Percentiles rank a stretch among this genome's conserved stretches.
Evolutionary conservation across 2,797 vertebrate genomes (phyloP).

Genomic region (Protonibea diacanthus): DNA sequence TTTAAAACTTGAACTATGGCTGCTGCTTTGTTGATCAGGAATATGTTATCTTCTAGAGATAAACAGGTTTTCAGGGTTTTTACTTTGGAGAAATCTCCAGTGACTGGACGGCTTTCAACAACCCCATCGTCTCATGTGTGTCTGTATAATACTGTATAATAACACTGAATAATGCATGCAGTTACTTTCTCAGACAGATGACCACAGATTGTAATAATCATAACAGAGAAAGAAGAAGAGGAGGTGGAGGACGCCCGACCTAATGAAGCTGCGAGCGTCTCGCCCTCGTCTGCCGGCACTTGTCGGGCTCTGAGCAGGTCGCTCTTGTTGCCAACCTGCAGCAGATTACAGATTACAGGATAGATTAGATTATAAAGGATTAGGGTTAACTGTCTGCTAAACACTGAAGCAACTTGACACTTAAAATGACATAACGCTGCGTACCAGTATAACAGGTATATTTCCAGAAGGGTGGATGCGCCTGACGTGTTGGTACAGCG

Average conservation of each 20-base stretch:
- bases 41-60: too few species aligned
- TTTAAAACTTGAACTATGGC: too few species aligned
- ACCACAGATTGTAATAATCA: neutral
- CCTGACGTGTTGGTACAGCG: constrained; percentile 92
- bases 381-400: constrained; percentile 41
- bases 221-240: neutral
- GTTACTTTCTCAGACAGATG: neutral
- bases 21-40: too few species aligned
- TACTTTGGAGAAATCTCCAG: too few species aligned
- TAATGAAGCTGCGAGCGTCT: constrained; percentile 88
- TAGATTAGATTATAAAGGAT: constrained; percentile 54
- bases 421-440: neutral
- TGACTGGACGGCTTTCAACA: too few species aligned
- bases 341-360: constrained; percentile 63
- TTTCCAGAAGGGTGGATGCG: constrained; percentile 93
- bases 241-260: constrained; percentile 60
- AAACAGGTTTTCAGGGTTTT: too few species aligned
- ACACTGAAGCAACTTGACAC: neutral
- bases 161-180: too few species aligned
- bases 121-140: too few species aligned
- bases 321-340: constrained; percentile 91
- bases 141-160: too few species aligned
- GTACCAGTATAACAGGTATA: constrained; percentile 91
- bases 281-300: constrained; percentile 90
- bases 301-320: constrained; percentile 93